These are phyloP conservation scores for Paraescarpia echinospica DNA, from an alignment of 1,140 invertebrate genomes.

Conservation along the genomic window DNA sequence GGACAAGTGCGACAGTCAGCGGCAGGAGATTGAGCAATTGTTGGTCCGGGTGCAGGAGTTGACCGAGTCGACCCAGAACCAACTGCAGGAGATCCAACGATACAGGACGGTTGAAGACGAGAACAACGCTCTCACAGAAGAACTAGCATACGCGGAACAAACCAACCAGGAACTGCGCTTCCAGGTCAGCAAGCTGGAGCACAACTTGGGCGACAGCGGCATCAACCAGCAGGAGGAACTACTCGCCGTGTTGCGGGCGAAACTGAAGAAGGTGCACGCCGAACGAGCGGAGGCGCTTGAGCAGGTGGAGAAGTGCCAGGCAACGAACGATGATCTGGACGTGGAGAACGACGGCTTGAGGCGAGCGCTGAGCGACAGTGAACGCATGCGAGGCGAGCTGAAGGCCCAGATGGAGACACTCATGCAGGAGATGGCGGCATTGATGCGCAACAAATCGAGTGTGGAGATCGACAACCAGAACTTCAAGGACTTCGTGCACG, in stretches of 20 bases:
- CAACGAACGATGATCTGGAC: not conserved
- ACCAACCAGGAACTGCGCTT: constrained; percentile 39
- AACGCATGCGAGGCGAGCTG: constrained; percentile 12
- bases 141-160: constrained; percentile 35
- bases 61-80: constrained; percentile 13
- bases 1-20: constrained; percentile 22
- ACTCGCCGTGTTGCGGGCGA: not conserved
- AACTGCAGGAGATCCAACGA: not conserved
- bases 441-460: constrained; percentile 28
- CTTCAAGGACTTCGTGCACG: constrained; percentile 44
- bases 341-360: not conserved
- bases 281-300: constrained; percentile 17
- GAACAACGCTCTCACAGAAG: constrained; percentile 26
- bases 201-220: constrained; percentile 28
- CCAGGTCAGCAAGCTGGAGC: constrained; percentile 35
- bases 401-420: not conserved
- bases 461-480: constrained; percentile 36
- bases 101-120: constrained; percentile 20
- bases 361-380: not conserved
- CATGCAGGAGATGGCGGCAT: constrained; percentile 22
- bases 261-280: constrained; percentile 16
- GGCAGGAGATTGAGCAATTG: not conserved
- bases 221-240: constrained; percentile 12
- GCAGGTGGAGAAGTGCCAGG: constrained; percentile 25
- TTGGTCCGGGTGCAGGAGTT: constrained; percentile 24